Evolutionary conservation across 1,140 invertebrate species (phyloP).

Genomic region (Nomia melanderi): DNA sequence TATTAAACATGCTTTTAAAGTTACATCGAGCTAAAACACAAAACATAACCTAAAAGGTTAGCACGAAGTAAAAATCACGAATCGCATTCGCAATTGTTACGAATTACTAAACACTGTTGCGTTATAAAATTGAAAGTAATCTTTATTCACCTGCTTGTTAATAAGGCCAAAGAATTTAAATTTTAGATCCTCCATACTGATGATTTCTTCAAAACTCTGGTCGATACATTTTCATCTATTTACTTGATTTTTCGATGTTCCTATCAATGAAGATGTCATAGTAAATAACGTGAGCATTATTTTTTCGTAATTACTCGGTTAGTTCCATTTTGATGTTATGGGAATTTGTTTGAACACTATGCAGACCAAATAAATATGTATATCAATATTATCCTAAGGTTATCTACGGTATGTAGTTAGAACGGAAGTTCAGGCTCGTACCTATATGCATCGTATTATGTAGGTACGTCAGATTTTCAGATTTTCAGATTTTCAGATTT

Average conservation of each 20-base stretch:
- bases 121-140: neutral
- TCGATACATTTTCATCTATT: conserved; percentile 50
- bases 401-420: conserved; percentile 7
- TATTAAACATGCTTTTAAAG: neutral
- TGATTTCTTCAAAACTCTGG: conserved; percentile 17
- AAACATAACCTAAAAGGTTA: conserved; percentile 23
- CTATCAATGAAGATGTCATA: neutral
- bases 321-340: conserved; percentile 1
- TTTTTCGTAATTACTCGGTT: conserved; percentile 13
- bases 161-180: conserved; percentile 75
- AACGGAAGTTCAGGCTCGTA: neutral
- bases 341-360: neutral
- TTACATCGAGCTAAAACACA: neutral
- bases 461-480: neutral
- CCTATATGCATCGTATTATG: neutral
- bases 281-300: conserved; percentile 8
- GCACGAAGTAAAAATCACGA: neutral
- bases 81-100: neutral
- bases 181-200: conserved; percentile 76
- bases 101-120: neutral
- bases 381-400: conserved; percentile 27
- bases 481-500: no score
- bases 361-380: neutral
- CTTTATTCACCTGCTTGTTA: conserved; percentile 72
- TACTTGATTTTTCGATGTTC: conserved; percentile 6